Conservation (phyloP, 2,888 invertebrate genomes). For the Leuctra nigra region DNA sequence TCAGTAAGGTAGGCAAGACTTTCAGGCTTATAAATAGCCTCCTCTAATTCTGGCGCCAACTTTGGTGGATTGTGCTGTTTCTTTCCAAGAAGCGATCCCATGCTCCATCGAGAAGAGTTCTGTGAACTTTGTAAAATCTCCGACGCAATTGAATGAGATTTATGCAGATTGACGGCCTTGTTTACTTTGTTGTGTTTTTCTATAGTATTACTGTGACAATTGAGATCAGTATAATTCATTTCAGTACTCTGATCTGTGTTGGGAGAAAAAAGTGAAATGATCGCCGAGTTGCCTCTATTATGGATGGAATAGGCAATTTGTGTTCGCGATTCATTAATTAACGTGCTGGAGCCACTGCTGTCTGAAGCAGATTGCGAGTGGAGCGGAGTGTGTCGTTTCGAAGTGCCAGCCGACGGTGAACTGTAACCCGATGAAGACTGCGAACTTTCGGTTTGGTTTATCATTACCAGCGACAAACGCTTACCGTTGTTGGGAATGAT, state of each 20-base stretch:
- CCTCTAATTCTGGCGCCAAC: slow-evolving; percentile 44
- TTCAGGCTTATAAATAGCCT: slow-evolving; percentile 45
- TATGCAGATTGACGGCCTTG: no score
- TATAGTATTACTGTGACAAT: background rate
- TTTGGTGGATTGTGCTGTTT: slow-evolving; percentile 32
- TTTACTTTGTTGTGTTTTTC: slow-evolving; percentile 8
- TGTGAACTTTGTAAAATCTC: slow-evolving; percentile 1
- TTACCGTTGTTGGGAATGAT: slow-evolving; percentile 29
- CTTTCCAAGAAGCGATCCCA: slow-evolving; percentile 32
- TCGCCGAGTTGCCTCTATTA: slow-evolving; percentile 42
- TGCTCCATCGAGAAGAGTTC: slow-evolving; percentile 20
- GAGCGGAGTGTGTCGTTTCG: slow-evolving; percentile 27
- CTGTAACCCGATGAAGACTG: slow-evolving; percentile 47
- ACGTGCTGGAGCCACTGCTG: slow-evolving; percentile 38
- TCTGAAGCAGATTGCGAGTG: slow-evolving; percentile 32
- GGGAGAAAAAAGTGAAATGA: slow-evolving; percentile 40
- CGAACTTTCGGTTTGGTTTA: slow-evolving; percentile 36
- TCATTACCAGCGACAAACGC: slow-evolving; percentile 35
- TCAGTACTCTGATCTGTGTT: no score
- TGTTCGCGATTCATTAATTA: slow-evolving; percentile 32
- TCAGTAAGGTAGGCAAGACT: slow-evolving; percentile 46
- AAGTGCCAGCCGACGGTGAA: slow-evolving; percentile 39
- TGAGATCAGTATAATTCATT: background rate
- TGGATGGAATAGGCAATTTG: slow-evolving; percentile 40
- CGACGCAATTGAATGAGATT: no score